A percentile compares a stretch with the other conserved stretches of the same genome.
phyloP scores from a whole-genome alignment of 2,113 vertebrate species.

The Myrmecobius fasciatus region DNA sequence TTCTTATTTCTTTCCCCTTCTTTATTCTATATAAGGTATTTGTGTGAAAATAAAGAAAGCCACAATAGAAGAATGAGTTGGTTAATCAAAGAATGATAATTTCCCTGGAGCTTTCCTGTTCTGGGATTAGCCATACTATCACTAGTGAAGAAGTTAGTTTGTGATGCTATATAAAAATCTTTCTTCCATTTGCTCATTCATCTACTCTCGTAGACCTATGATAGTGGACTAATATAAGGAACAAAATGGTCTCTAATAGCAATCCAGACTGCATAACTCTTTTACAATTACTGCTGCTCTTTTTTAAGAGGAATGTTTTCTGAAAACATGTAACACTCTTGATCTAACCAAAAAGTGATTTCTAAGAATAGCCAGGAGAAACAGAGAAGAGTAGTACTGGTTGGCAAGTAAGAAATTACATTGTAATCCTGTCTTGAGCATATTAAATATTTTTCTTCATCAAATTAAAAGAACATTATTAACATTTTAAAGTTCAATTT shows the following conservation, averaged over 20 bases:
- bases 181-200: slow-evolving; percentile 6
- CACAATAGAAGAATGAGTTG: not conserved
- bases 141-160: not conserved
- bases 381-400: not conserved
- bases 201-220: not conserved
- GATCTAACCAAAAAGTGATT: slow-evolving; percentile 3
- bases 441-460: not conserved
- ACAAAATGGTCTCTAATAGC: not conserved
- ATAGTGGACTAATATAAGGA: not conserved
- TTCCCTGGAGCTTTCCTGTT: slow-evolving; percentile 41
- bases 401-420: not conserved
- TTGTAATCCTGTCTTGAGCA: not conserved
- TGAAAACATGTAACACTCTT: not conserved
- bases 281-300: not conserved
- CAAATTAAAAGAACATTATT: not conserved
- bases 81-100: slow-evolving; percentile 24
- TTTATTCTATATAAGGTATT: not conserved
- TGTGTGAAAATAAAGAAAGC: slow-evolving; percentile 4
- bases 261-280: not conserved
- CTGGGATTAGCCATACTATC: not conserved
- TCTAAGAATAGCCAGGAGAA: slow-evolving; percentile 2
- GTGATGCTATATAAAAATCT: not conserved
- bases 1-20: slow-evolving; percentile 12
- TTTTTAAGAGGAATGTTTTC: slow-evolving; percentile 30
- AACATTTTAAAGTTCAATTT: slow-evolving; percentile 11